These are phyloP conservation scores for Camptogramma bilineatum DNA, from an alignment of 2,888 invertebrate species.

Conservation along the genomic window DNA sequence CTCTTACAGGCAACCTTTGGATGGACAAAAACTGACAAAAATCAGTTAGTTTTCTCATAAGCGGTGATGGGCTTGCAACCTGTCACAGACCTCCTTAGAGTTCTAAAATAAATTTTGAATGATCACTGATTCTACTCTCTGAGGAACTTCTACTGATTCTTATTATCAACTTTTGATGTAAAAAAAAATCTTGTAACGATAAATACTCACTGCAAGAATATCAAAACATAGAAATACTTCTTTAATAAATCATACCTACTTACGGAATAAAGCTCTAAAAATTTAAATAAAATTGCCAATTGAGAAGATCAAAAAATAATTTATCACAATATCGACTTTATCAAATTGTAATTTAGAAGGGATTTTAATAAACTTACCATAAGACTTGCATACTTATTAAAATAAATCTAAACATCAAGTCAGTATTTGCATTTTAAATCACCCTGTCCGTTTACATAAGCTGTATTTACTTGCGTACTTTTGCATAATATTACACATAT, in stretches of 20 bases:
- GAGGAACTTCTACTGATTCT: too few relatives aligned
- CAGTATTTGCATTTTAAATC: neutral
- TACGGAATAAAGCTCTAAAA: neutral
- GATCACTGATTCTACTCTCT: too few relatives aligned
- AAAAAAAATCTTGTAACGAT: too few relatives aligned
- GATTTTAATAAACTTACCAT: slow-evolving; percentile 2
- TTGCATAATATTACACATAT: neutral
- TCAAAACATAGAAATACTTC: neutral
- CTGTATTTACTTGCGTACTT: neutral
- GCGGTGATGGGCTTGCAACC: too few relatives aligned
- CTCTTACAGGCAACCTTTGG: too few relatives aligned
- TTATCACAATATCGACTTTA: slow-evolving; percentile 1
- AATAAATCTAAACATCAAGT: neutral
- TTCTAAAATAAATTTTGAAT: too few relatives aligned
- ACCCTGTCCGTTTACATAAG: neutral
- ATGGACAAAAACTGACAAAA: too few relatives aligned
- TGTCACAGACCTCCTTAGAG: too few relatives aligned
- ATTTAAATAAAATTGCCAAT: neutral
- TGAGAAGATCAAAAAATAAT: neutral
- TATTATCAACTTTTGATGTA: too few relatives aligned
- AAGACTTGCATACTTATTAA: neutral
- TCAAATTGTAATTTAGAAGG: neutral
- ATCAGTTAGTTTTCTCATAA: too few relatives aligned
- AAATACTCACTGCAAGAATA: too few relatives aligned
- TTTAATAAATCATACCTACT: neutral